Percentiles rank a stretch among this genome's conserved stretches.
phyloP scores from a whole-genome alignment of 1,140 invertebrate species.

The Drosophila murphyi region DNA sequence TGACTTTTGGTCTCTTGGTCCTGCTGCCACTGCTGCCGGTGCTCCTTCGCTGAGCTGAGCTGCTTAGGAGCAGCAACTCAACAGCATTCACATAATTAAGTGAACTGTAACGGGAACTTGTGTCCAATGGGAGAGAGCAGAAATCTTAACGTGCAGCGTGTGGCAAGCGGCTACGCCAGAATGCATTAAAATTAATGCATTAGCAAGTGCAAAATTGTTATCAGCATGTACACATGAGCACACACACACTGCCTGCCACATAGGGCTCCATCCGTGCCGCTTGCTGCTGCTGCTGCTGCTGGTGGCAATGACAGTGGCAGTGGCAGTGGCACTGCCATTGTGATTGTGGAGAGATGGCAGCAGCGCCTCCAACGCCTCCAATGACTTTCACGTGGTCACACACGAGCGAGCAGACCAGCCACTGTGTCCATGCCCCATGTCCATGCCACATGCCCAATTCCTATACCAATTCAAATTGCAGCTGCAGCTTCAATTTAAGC shows the following conservation, averaged over 20 bases:
- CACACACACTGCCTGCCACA: conserved; percentile 56
- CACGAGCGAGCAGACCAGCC: conserved; percentile 59
- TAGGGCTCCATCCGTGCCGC: too few species aligned
- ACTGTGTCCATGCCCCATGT: background rate
- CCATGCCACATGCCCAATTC: conserved; percentile 14
- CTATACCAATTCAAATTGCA: conserved; percentile 38
- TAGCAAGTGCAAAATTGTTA: conserved; percentile 82
- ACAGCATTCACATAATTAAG: conserved; percentile 74
- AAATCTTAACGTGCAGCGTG: conserved; percentile 30
- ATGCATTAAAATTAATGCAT: conserved; percentile 82
- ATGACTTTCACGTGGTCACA: conserved; percentile 66
- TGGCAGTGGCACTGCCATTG: background rate
- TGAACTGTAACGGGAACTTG: conserved; percentile 51
- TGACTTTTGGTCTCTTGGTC: conserved; percentile 54
- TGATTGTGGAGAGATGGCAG: conserved; percentile 9
- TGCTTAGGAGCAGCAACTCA: conserved; percentile 26
- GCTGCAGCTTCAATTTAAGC: conserved; percentile 19
- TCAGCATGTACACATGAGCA: conserved; percentile 78
- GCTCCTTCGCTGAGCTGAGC: background rate
- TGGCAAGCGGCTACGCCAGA: conserved; percentile 47
- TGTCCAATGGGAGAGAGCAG: conserved; percentile 21
- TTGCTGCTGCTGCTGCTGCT: too few species aligned
- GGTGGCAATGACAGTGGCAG: background rate
- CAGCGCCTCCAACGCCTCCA: conserved; percentile 56
- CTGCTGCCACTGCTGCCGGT: background rate